phyloP scores from a whole-genome alignment of 2,797 vertebrate species.

The Phoxinus dragarum region DNA sequence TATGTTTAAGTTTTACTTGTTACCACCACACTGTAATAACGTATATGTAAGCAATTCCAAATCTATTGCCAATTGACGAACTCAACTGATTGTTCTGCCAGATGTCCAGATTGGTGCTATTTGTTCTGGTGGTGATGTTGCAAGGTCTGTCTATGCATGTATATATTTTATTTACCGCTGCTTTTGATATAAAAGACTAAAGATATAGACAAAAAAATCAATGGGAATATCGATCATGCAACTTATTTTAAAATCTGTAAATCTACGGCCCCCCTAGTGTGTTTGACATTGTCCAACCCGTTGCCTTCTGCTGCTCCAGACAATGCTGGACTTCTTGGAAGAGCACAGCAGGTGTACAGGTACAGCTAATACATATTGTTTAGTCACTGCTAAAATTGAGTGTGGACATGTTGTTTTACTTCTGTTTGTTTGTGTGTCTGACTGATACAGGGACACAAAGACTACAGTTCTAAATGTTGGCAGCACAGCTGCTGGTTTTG shows the following conservation, averaged over 20 bases:
- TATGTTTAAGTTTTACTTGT: background rate
- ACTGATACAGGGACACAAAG: slow-evolving; percentile 47
- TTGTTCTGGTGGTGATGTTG: slow-evolving; percentile 65
- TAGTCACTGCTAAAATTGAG: background rate
- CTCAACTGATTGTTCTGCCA: slow-evolving; percentile 4
- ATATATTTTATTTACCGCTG: background rate
- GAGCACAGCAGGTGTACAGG: slow-evolving; percentile 46
- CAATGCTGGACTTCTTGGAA: slow-evolving; percentile 61
- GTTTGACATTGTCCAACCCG: slow-evolving; percentile 53
- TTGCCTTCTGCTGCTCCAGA: background rate
- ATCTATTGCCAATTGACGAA: background rate
- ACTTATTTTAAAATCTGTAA: background rate
- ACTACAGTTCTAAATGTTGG: slow-evolving; percentile 52
- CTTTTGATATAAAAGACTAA: background rate
- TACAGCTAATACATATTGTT: slow-evolving; percentile 23
- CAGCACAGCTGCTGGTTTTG: slow-evolving; percentile 20
- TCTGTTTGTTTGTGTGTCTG: slow-evolving; percentile 28
- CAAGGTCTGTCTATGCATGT: slow-evolving; percentile 66
- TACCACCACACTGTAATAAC: background rate
- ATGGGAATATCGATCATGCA: background rate
- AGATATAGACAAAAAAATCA: background rate
- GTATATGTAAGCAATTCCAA: background rate
- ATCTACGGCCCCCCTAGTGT: slow-evolving; percentile 59
- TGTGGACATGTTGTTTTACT: background rate
- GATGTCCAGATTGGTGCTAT: slow-evolving; percentile 58